These are phyloP conservation scores for Lutjanus campechanus DNA, from an alignment of 2,797 vertebrate species.

Conservation along the genomic window DNA sequence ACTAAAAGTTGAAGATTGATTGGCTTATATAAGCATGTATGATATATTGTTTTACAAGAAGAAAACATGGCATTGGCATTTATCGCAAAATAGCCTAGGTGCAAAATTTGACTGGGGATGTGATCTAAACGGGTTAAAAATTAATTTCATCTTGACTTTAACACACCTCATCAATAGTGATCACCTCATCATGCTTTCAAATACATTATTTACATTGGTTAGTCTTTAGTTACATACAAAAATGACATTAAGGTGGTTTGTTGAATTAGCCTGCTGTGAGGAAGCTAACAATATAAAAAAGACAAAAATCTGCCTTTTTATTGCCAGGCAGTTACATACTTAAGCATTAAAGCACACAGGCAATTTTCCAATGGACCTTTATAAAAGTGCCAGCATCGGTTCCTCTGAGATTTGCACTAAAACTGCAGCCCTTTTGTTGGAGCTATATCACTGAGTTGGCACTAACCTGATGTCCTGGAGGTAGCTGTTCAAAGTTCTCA, in stretches of 20 bases:
- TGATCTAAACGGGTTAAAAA: too few relatives aligned
- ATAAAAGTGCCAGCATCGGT: background rate
- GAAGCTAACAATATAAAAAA: background rate
- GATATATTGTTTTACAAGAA: too few relatives aligned
- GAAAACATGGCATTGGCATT: too few relatives aligned
- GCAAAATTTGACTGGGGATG: too few relatives aligned
- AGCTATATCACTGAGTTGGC: constrained; percentile 12
- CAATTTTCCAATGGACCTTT: constrained; percentile 9
- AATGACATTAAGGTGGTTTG: background rate
- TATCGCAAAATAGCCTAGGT: too few relatives aligned
- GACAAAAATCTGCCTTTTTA: background rate
- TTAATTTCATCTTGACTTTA: too few relatives aligned
- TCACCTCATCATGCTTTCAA: background rate
- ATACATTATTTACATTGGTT: too few relatives aligned
- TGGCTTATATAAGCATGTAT: too few relatives aligned
- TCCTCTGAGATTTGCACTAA: constrained; percentile 15
- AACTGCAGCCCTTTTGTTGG: constrained; percentile 15
- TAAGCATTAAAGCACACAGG: background rate
- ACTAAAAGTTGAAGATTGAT: too few relatives aligned
- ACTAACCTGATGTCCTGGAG: background rate
- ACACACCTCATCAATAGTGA: background rate
- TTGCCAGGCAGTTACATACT: constrained; percentile 6
- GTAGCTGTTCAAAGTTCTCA: constrained; percentile 7
- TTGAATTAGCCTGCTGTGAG: background rate
- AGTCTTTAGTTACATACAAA: background rate